phyloP scores from a whole-genome alignment of 2,888 invertebrate species.

The Siphlonurus alternatus region DNA sequence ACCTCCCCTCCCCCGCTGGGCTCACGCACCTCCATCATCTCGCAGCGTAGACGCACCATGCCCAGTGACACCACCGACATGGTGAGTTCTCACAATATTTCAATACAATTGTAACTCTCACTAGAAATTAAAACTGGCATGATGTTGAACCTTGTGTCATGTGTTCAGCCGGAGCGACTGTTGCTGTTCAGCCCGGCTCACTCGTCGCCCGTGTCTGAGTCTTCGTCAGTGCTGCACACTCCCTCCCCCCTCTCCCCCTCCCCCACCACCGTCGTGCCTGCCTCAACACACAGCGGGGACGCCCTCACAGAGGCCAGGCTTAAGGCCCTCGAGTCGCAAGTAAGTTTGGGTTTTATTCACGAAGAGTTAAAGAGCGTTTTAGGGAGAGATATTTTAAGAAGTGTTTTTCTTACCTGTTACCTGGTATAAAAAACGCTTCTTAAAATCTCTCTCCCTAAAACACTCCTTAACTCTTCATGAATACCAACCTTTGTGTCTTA shows the following conservation, averaged over 20 bases:
- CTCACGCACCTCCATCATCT: neutral
- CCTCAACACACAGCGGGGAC: neutral
- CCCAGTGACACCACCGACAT: neutral
- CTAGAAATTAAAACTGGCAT: neutral
- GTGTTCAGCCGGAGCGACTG: neutral
- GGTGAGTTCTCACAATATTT: neutral
- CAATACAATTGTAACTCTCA: too few species aligned
- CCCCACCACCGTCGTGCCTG: neutral
- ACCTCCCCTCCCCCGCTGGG: slow-evolving; percentile 40
- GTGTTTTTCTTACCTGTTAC: too few species aligned
- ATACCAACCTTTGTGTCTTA: too few species aligned
- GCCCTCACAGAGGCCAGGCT: neutral
- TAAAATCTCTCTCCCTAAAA: too few species aligned
- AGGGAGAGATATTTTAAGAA: too few species aligned
- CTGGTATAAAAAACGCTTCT: too few species aligned
- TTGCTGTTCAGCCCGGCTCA: neutral
- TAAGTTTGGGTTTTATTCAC: too few species aligned
- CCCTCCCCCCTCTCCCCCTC: neutral
- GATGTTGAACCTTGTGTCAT: too few species aligned
- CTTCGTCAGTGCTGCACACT: neutral
- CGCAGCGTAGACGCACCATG: neutral
- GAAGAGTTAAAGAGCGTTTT: too few species aligned
- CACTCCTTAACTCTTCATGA: too few species aligned
- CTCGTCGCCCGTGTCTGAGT: neutral
- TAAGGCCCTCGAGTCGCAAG: neutral